These are phyloP conservation scores for Pseudoatta argentina DNA, from an alignment of 1,140 invertebrate species.

Conservation along the genomic window DNA sequence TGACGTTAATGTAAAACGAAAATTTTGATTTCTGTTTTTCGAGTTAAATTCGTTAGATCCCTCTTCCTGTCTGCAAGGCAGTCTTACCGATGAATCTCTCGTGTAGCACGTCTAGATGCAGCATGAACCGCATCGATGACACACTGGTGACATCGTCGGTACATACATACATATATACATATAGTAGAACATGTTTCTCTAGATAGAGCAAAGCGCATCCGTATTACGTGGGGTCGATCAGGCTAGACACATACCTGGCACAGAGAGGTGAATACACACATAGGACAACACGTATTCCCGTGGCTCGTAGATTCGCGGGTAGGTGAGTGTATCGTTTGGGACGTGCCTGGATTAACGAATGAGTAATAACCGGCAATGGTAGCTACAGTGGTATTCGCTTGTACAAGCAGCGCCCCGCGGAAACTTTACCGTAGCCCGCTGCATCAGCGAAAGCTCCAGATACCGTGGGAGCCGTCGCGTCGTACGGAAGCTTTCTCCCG, in stretches of 20 bases:
- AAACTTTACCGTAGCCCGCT: constrained; percentile 67
- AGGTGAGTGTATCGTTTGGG: constrained; percentile 77
- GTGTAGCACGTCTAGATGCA: constrained; percentile 60
- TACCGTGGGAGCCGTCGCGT: constrained; percentile 60
- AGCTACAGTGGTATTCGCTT: constrained; percentile 67
- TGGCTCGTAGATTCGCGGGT: constrained; percentile 55
- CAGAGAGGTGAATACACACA: constrained; percentile 2
- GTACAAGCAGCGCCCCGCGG: constrained; percentile 53
- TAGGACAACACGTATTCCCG: background rate
- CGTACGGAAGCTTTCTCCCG: constrained; percentile 60
- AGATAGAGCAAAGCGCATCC: constrained; percentile 39
- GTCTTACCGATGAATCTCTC: constrained; percentile 66
- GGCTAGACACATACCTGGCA: constrained; percentile 22
- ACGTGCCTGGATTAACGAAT: constrained; percentile 80
- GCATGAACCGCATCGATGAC: constrained; percentile 70
- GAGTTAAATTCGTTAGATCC: constrained; percentile 3
- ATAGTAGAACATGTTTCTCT: constrained; percentile 33
- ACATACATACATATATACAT: constrained; percentile 18
- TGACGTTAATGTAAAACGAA: constrained; percentile 15
- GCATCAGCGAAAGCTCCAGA: constrained; percentile 53
- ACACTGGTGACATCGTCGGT: constrained; percentile 49
- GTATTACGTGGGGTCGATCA: constrained; percentile 60
- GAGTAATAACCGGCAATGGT: constrained; percentile 80
- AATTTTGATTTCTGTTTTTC: constrained; percentile 22
- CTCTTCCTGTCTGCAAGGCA: background rate